Evolutionary conservation across 2,113 vertebrate species (phyloP), one percentile per base, ranked within the genome.

Genomic region (Beaufortia kweichowensis): DNA sequence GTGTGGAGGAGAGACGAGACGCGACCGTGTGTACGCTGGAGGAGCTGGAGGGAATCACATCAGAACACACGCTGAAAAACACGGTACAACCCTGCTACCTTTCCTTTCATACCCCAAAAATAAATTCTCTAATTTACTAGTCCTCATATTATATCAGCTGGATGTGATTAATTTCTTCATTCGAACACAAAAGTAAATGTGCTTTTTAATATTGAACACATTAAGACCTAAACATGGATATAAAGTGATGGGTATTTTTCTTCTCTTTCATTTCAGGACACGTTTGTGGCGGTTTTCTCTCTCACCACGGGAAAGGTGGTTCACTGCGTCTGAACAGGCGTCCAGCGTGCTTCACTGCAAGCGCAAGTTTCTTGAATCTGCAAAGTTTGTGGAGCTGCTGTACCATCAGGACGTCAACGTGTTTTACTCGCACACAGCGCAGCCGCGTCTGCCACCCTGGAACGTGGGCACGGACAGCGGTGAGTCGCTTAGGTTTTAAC

Each of bases 11-110:
- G 84, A 88, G 85, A 66, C 66, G 84, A 63, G 90, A 91, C 11
- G 67, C 88, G 56, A 83, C 87, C 1, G 83, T 85, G 1, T 95
- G 92, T 86, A 91, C 87, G 29, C 84, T 93, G 76, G 92, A 94
- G 79, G 93, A 96, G 76, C 63, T 96, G 89, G 91, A 94, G 80
- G 43, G 90, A 55, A 81, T 94, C 76, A 93, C 91, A 15, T 95
- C 93, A 12, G 95, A 95, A 14, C 93, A 94, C 81, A 90, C 92
- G 19, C 94, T 93, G 21, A 95, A 95, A 87, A 97, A 96, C 84
- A 94, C 90, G 87, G 95, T 96, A 94, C 89, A 88, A 46, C 23
- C 55, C 31, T 53, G 10, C 64, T 29, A 8, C 9, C 7, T 48
- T 21, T 24, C 11, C 28, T 23, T 24, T 50, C 6, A 48, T 24